Evolutionary conservation across 2,888 invertebrate genomes (phyloP).

Genomic region (Phengaris alcon): DNA sequence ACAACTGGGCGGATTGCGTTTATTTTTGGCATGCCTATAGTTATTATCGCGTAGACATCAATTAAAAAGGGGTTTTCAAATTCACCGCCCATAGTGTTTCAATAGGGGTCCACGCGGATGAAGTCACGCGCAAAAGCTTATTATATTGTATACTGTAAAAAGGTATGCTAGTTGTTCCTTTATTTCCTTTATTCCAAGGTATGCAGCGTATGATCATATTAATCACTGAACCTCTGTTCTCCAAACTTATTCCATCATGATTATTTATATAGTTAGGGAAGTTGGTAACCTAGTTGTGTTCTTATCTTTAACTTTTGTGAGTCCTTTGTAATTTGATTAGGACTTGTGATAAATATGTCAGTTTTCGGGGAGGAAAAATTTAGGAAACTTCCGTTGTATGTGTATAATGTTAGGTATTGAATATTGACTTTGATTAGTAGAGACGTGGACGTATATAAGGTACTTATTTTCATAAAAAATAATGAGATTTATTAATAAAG

Average conservation of each 20-base stretch:
- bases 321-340: slow-evolving; percentile 30
- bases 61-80: no score
- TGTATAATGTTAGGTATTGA: neutral
- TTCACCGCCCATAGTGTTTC: no score
- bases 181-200: no score
- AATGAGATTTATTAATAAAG: no score
- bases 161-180: no score
- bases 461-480: no score
- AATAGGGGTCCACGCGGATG: no score
- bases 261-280: slow-evolving; percentile 26
- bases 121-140: no score
- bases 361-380: slow-evolving; percentile 22
- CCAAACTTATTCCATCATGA: slow-evolving; percentile 12
- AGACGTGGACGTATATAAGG: neutral
- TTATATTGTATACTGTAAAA: no score
- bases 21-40: no score
- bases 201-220: neutral
- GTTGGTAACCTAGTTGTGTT: slow-evolving; percentile 21
- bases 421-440: neutral
- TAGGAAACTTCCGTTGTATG: neutral
- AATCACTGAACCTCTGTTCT: slow-evolving; percentile 3
- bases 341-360: slow-evolving; percentile 30
- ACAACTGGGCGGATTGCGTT: no score
- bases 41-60: no score
- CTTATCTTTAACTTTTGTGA: slow-evolving; percentile 28